These are phyloP conservation scores for Macropis europaea DNA, from an alignment of 2,888 invertebrate genomes.

Conservation along the genomic window DNA sequence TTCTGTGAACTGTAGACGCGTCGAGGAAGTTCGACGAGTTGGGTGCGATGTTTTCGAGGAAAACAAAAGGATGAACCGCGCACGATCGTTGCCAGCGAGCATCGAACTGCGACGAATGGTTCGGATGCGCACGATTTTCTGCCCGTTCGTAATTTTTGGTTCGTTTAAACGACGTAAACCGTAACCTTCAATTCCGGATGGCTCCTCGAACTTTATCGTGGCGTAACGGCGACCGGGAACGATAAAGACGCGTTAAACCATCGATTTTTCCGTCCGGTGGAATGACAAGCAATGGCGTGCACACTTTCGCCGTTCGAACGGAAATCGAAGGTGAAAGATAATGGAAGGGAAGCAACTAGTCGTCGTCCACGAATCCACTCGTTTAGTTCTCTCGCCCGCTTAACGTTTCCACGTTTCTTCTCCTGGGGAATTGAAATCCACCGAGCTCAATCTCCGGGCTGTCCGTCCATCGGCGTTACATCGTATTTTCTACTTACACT, in stretches of 20 bases:
- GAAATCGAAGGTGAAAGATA: conserved; percentile 52
- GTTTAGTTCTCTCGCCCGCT: conserved; percentile 23
- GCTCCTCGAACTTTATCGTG: conserved; percentile 30
- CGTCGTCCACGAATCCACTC: conserved; percentile 39
- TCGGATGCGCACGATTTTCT: conserved; percentile 7
- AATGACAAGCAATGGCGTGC: conserved; percentile 35
- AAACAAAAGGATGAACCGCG: conserved; percentile 14
- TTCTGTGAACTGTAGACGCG: neutral
- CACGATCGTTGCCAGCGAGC: neutral
- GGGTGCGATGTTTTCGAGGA: conserved; percentile 1
- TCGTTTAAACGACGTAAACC: conserved; percentile 16
- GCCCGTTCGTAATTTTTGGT: conserved; percentile 33
- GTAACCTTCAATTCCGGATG: conserved; percentile 19
- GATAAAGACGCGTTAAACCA: conserved; percentile 47
- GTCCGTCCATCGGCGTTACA: conserved; percentile 38
- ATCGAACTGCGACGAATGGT: neutral
- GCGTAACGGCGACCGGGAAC: conserved; percentile 1
- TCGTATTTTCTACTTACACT: conserved; percentile 26
- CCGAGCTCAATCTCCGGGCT: conserved; percentile 32
- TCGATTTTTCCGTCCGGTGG: conserved; percentile 36
- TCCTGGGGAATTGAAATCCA: conserved; percentile 48
- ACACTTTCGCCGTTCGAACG: conserved; percentile 31
- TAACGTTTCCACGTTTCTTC: conserved; percentile 32
- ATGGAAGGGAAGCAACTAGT: conserved; percentile 56
- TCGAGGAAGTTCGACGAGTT: neutral